Conservation (phyloP, 2,797 vertebrate genomes). For the Sarcoramphus papa region DNA sequence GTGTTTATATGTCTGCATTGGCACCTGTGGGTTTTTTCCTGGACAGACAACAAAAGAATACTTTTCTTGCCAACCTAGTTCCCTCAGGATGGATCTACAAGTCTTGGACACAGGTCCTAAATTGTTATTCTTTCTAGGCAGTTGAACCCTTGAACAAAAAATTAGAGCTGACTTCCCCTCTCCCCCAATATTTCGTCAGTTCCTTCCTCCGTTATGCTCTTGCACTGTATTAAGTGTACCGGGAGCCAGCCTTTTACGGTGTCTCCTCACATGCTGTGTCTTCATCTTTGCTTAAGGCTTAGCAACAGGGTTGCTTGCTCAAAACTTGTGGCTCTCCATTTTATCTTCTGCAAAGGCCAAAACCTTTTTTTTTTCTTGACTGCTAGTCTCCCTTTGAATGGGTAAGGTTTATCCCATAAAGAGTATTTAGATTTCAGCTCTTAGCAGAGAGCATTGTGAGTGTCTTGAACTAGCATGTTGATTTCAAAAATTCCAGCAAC, state of each 20-base stretch:
- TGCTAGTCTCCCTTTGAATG: not conserved
- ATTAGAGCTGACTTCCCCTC: not conserved
- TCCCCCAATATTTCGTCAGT: not conserved
- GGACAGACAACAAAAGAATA: not conserved
- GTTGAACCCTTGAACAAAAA: not conserved
- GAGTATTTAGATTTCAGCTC: not conserved
- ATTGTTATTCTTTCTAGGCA: not conserved
- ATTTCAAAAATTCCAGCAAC: not conserved
- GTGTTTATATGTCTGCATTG: not conserved
- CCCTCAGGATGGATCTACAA: not conserved
- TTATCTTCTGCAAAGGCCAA: not conserved
- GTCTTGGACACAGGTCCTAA: not conserved
- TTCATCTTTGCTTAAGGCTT: not conserved
- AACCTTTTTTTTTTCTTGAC: not conserved
- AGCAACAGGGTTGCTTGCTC: not conserved
- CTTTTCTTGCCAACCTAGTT: not conserved
- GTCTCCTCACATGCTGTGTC: not conserved
- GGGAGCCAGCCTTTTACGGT: not conserved
- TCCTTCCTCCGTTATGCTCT: not conserved
- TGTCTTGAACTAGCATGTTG: not conserved
- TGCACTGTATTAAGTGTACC: fast-evolving
- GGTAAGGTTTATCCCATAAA: not conserved
- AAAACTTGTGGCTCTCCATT: not conserved
- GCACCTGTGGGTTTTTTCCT: not conserved
- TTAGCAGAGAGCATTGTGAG: not conserved